phyloP scores from a whole-genome alignment of 2,888 invertebrate genomes.

The Cinara cedri region DNA sequence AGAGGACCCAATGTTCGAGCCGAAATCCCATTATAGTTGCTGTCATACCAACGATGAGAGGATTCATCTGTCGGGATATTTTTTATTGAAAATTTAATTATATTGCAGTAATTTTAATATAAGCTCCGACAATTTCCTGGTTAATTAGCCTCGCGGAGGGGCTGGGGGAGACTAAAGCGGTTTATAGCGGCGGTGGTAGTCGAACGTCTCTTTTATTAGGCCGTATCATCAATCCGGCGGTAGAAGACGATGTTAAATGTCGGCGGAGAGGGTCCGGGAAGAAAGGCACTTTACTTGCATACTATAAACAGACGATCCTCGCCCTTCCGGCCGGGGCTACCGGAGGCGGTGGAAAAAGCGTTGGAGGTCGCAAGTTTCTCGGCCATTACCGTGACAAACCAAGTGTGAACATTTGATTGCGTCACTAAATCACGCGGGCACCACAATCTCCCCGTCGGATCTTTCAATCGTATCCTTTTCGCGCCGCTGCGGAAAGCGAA shows the following conservation, averaged over 20 bases:
- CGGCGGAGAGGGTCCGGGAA: background rate
- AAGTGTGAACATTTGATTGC: constrained; percentile 55
- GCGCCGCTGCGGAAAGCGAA: background rate
- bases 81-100: too few relatives aligned
- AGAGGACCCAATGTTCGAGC: too few relatives aligned
- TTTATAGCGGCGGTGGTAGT: background rate
- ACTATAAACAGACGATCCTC: background rate
- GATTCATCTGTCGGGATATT: too few relatives aligned
- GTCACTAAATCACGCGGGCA: constrained; percentile 29
- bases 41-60: too few relatives aligned
- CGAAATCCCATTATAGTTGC: too few relatives aligned
- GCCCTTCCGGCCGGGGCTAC: background rate
- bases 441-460: constrained; percentile 15
- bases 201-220: background rate
- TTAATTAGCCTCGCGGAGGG: background rate
- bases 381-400: constrained; percentile 46
- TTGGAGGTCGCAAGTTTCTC: background rate
- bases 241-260: background rate
- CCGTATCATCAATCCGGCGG: background rate
- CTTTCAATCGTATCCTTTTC: constrained; percentile 47
- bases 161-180: too few relatives aligned
- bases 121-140: background rate
- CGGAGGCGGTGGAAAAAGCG: background rate
- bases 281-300: background rate
- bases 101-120: too few relatives aligned